phyloP scores from a whole-genome alignment of 2,888 invertebrate species.

The Rhabditoides inermis region DNA sequence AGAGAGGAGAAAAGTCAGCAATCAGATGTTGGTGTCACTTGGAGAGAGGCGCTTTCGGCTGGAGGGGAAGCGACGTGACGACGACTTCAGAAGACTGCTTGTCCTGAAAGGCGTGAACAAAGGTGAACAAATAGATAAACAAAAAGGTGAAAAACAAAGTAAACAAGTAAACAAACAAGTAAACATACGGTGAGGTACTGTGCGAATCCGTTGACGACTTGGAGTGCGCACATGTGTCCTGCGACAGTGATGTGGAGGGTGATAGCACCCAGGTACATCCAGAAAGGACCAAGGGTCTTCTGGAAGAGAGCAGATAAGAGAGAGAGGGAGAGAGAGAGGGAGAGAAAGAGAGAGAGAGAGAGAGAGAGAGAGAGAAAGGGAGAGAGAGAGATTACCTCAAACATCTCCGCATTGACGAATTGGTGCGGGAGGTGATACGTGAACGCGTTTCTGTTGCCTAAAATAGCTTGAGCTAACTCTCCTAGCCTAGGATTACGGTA shows the following conservation, averaged over 20 bases:
- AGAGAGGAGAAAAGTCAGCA: too few relatives aligned
- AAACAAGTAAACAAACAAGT: too few relatives aligned
- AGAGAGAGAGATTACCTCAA: conserved; percentile 9
- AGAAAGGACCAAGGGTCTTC: conserved; percentile 43
- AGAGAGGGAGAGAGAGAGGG: too few relatives aligned
- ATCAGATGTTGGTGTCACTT: too few relatives aligned
- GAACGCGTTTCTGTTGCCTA: conserved; percentile 21
- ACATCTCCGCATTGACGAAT: conserved; percentile 34
- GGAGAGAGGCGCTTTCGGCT: too few relatives aligned
- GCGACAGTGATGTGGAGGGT: conserved; percentile 47
- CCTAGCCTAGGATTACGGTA: background rate
- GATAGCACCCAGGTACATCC: conserved; percentile 49
- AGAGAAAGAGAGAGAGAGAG: background rate
- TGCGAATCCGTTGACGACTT: conserved; percentile 20
- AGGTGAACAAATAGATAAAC: too few relatives aligned
- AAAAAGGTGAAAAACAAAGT: too few relatives aligned
- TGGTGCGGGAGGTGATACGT: conserved; percentile 22
- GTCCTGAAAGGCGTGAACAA: too few relatives aligned
- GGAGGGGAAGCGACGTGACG: too few relatives aligned
- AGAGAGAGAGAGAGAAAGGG: background rate
- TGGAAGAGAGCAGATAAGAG: conserved; percentile 14
- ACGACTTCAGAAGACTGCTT: too few relatives aligned
- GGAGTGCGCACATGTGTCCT: conserved; percentile 40
- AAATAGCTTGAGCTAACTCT: too few relatives aligned
- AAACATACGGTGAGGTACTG: too few relatives aligned